Evolutionary conservation across 1,140 invertebrate species (phyloP), one percentile per base, ranked within the genome.

Genomic region (Paramacrobiotus metropolitanus): DNA sequence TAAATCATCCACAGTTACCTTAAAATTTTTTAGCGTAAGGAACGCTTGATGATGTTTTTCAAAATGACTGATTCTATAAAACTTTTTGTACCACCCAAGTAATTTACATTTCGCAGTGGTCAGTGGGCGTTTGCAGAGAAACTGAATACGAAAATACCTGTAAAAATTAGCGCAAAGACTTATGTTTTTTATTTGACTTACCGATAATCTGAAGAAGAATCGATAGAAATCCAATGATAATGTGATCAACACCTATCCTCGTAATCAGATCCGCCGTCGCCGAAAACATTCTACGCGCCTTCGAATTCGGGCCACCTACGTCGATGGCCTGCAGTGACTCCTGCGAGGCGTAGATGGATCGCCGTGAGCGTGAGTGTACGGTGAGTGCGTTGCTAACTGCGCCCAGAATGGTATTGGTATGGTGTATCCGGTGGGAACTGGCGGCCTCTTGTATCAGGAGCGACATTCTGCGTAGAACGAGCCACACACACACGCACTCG

Each of bases 361-460:
- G n/a, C n/a, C n/a, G n/a, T n/a, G n/a, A n/a, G n/a, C n/a, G n/a
- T 9, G 34, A 40, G 34, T 15, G 4, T 24, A 28, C 28, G 48
- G 48, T 20, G 24, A 55, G 24, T 15, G 48, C 48, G 24, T 9
- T 55, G 24, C 48, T 28, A 24, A 55, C 48, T 15, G 48, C 28
- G 48, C 48, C 48, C 28, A 55, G 24, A 55, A 55, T 55, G 24
- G 48, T 28, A 28, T 55, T 55, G 24, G 48, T 55, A 55, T 55
- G 48, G 48, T 15, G 15, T 20, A 28, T 55, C 15, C 48, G 48
- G 48, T 24, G 15, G 24, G 48, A 15, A 4, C 15, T 20, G 48
- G 9, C n/a, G 9, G 48, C 48, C 9, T 28, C 48, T 28, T 55
- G 48, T 20, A 55, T 9, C 15, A 55, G 15, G 15, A 55, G 24